Percentiles rank a stretch among this genome's conserved stretches.
Conservation (phyloP, 2,113 vertebrate genomes). For the Oncorhynchus kisutch region DNA sequence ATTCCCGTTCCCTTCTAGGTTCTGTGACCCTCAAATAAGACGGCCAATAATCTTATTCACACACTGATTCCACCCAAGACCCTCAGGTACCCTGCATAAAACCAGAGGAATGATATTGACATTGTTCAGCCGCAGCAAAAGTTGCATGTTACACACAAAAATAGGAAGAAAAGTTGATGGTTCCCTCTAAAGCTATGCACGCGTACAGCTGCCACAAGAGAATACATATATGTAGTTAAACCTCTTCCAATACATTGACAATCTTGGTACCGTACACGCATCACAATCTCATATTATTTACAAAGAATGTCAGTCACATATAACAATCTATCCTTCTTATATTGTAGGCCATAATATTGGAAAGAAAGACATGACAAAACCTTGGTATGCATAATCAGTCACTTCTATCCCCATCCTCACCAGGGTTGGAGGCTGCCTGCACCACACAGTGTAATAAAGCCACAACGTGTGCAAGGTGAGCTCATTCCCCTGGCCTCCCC, state of each 20-base stretch:
- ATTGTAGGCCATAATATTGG: constrained; percentile 48
- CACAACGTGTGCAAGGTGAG: constrained; percentile 67
- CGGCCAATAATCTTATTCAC: constrained; percentile 65
- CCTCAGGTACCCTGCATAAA: constrained; percentile 44
- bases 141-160: constrained; percentile 67
- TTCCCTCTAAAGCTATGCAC: constrained; percentile 29
- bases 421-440: constrained; percentile 33
- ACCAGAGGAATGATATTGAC: constrained; percentile 64
- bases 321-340: constrained; percentile 32
- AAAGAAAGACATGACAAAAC: background rate
- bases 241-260: constrained; percentile 34
- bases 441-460: constrained; percentile 62
- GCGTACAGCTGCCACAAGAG: constrained; percentile 29
- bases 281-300: constrained; percentile 49
- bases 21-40: constrained; percentile 69
- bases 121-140: constrained; percentile 64
- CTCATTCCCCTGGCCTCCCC: constrained; percentile 65
- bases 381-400: constrained; percentile 45
- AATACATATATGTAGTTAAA: constrained; percentile 53
- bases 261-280: constrained; percentile 27
- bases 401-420: constrained; percentile 21
- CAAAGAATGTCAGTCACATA: constrained; percentile 45
- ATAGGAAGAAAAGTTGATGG: constrained; percentile 67
- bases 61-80: constrained; percentile 56
- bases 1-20: constrained; percentile 59